Evolutionary conservation across 2,113 vertebrate genomes (phyloP).

Genomic region (Irena cyanogastra): DNA sequence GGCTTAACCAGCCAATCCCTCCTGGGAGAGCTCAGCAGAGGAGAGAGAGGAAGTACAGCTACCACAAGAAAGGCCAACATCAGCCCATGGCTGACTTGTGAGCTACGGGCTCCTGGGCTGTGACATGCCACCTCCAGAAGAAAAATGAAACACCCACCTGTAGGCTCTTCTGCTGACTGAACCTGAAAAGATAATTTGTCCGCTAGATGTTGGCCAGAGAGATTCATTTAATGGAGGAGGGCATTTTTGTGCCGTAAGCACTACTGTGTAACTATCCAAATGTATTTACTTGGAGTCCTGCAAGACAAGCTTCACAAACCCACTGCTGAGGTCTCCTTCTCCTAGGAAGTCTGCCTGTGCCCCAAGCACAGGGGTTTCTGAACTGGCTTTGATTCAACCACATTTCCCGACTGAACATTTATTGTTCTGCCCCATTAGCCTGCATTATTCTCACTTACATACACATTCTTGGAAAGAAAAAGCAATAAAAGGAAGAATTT

Average conservation of each 20-base stretch:
- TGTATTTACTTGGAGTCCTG: background rate
- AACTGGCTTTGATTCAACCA: background rate
- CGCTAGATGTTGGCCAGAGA: background rate
- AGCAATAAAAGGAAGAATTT: background rate
- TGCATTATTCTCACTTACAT: background rate
- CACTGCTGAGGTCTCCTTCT: background rate
- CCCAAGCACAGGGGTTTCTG: background rate
- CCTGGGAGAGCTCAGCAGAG: background rate
- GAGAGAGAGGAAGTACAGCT: background rate
- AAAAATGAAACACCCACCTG: background rate
- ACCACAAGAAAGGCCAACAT: fast-evolving
- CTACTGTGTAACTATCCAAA: background rate
- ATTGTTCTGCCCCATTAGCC: background rate
- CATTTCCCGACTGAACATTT: background rate
- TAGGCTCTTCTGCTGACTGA: background rate
- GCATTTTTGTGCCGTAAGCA: background rate
- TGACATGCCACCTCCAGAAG: background rate
- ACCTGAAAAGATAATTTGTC: background rate
- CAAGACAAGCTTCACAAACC: background rate
- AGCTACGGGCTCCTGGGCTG: background rate
- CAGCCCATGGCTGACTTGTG: background rate
- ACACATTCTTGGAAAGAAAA: background rate
- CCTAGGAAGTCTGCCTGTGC: background rate
- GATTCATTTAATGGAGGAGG: background rate
- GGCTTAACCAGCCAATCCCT: background rate